These are phyloP conservation scores for Habroteleia sp. DNA, from an alignment of 2,888 invertebrate species.

Conservation along the genomic window DNA sequence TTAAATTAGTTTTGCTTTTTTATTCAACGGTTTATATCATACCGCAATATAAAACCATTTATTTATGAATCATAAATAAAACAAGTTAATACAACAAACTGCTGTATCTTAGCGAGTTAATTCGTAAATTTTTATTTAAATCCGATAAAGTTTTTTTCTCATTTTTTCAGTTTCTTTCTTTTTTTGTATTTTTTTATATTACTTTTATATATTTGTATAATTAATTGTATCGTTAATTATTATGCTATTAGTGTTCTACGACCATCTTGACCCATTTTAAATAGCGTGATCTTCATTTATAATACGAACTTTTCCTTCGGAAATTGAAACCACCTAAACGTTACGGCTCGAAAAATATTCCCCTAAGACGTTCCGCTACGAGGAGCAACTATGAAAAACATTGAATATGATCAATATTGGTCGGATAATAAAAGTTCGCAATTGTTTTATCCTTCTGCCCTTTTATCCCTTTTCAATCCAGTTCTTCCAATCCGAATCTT, in stretches of 20 bases:
- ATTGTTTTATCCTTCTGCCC: constrained; percentile 3
- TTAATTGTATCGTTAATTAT: constrained; percentile 49
- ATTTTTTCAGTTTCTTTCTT: constrained; percentile 12
- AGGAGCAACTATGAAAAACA: constrained; percentile 61
- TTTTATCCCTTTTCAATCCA: constrained; percentile 9
- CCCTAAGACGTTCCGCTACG: constrained; percentile 48
- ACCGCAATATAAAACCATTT: constrained; percentile 51
- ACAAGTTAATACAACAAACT: constrained; percentile 49
- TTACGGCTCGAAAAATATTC: constrained; percentile 60
- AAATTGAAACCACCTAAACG: constrained; percentile 54
- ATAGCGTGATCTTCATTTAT: constrained; percentile 39
- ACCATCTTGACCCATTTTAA: constrained; percentile 59
- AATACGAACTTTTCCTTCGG: constrained; percentile 24
- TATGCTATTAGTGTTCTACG: constrained; percentile 57
- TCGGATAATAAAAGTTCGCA: constrained; percentile 38
- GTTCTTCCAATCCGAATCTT: constrained; percentile 14
- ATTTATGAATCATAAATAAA: constrained; percentile 46
- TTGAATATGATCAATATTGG: constrained; percentile 50
- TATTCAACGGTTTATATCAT: constrained; percentile 11
- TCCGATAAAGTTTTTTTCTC: constrained; percentile 17
- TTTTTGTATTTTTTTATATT: constrained; percentile 28
- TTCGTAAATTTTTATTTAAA: constrained; percentile 11
- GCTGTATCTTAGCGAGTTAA: constrained; percentile 2
- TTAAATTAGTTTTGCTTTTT: constrained; percentile 9
- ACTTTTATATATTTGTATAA: constrained; percentile 26